phyloP scores from a whole-genome alignment of 2,113 vertebrate genomes.

The Pteronura brasiliensis region DNA sequence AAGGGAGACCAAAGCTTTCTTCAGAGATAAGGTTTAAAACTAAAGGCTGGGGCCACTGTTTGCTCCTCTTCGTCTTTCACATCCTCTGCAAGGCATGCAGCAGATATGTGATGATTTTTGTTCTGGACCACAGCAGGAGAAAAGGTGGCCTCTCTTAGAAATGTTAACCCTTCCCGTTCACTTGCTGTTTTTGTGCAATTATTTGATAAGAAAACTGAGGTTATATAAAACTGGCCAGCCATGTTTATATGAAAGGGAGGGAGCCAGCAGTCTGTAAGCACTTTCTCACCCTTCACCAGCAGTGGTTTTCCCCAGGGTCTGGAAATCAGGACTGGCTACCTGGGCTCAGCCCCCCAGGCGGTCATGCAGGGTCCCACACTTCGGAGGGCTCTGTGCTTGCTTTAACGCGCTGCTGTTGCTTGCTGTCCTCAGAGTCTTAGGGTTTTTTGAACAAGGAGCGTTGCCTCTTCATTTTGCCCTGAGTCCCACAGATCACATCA shows the following conservation, averaged over 20 bases:
- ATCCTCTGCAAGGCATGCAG: neutral
- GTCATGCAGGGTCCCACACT: fast-evolving
- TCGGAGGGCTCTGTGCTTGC: neutral
- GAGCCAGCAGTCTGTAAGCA: neutral
- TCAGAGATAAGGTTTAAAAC: neutral
- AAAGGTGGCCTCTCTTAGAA: neutral
- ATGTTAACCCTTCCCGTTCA: neutral
- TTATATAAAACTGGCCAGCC: neutral
- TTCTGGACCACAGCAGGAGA: neutral
- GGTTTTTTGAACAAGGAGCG: neutral
- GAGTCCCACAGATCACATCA: neutral
- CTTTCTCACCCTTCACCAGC: neutral
- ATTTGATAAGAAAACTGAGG: neutral
- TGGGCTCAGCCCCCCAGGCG: fast-evolving
- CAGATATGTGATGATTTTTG: neutral
- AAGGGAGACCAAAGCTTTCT: neutral
- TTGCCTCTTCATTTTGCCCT: neutral
- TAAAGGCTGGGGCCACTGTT: neutral
- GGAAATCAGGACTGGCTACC: neutral
- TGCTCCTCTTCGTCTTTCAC: neutral
- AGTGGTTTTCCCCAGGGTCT: neutral
- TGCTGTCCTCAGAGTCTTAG: neutral
- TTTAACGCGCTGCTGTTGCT: fast-evolving
- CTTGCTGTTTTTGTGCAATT: neutral
- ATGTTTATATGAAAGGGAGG: neutral